A percentile compares a stretch with the other conserved stretches of the same genome.
phyloP scores from a whole-genome alignment of 2,888 invertebrate genomes.

The Cantharis rustica region DNA sequence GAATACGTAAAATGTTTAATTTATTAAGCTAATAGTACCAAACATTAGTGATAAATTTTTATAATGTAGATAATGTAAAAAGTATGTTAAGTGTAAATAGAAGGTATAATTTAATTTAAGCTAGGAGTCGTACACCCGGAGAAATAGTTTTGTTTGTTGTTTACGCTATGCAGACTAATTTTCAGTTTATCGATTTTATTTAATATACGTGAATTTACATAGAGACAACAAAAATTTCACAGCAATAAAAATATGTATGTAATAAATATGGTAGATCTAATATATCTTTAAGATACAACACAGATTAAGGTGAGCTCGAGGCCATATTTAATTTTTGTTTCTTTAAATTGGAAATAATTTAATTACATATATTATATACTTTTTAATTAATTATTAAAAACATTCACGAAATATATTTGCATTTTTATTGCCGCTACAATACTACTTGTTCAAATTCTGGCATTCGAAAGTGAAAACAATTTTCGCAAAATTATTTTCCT shows the following conservation, averaged over 20 bases:
- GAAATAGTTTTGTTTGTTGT: neutral
- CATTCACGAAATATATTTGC: constrained; percentile 23
- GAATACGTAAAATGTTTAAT: neutral
- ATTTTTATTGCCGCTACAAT: constrained; percentile 36
- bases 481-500: neutral
- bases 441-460: constrained; percentile 31
- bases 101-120: neutral
- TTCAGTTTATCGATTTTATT: constrained; percentile 21
- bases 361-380: constrained; percentile 20
- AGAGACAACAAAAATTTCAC: constrained; percentile 16
- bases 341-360: constrained; percentile 12
- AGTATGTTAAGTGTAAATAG: neutral
- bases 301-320: constrained; percentile 20
- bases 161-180: neutral
- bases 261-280: constrained; percentile 1
- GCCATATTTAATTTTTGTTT: constrained; percentile 12
- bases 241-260: constrained; percentile 25
- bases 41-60: neutral
- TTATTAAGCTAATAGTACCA: neutral
- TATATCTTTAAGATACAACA: constrained; percentile 17
- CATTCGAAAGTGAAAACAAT: constrained; percentile 5
- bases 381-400: constrained; percentile 18
- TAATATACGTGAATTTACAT: constrained; percentile 28
- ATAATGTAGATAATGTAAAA: neutral
- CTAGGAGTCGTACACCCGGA: neutral